Evolutionary conservation across 2,797 vertebrate genomes (phyloP).

Genomic region (Siniperca scherzeri): DNA sequence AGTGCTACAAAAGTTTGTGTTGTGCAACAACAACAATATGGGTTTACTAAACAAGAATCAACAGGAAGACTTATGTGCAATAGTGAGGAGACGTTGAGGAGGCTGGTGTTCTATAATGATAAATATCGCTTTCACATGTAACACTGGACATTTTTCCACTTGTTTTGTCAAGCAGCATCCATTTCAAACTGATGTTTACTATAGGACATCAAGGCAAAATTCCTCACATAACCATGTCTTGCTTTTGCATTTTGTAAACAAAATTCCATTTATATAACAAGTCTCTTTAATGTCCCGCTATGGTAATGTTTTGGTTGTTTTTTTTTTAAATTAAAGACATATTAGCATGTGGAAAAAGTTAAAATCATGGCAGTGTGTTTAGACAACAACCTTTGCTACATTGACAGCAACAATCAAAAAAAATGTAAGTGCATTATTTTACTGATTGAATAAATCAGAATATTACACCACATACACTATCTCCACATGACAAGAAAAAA

Average conservation of each 20-base stretch:
- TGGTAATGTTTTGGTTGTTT: slow-evolving; percentile 16
- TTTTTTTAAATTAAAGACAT: slow-evolving; percentile 27
- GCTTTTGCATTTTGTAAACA: slow-evolving; percentile 53
- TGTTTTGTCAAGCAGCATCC: slow-evolving; percentile 18
- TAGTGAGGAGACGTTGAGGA: slow-evolving; percentile 10
- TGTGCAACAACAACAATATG: slow-evolving; percentile 45
- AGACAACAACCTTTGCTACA: slow-evolving; percentile 24
- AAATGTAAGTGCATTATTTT: slow-evolving; percentile 25
- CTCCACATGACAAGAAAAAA: slow-evolving; percentile 32
- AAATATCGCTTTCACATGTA: slow-evolving; percentile 15
- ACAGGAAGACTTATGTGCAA: slow-evolving; percentile 45
- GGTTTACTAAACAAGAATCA: slow-evolving; percentile 5
- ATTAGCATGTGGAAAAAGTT: slow-evolving; percentile 35
- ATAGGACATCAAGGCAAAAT: slow-evolving; percentile 46
- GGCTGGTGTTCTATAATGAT: slow-evolving; percentile 5
- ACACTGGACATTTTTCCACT: slow-evolving; percentile 5
- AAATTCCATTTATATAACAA: slow-evolving; percentile 33
- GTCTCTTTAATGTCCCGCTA: slow-evolving; percentile 13
- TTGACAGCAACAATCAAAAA: slow-evolving; percentile 19
- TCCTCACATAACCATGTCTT: slow-evolving; percentile 16
- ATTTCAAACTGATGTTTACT: slow-evolving; percentile 16
- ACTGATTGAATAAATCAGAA: slow-evolving; percentile 36
- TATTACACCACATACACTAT: slow-evolving; percentile 31
- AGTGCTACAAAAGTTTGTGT: slow-evolving; percentile 21
- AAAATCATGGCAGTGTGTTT: slow-evolving; percentile 30